Evolutionary conservation across 2,888 invertebrate species (phyloP).

Genomic region (Auanema freiburgensis): DNA sequence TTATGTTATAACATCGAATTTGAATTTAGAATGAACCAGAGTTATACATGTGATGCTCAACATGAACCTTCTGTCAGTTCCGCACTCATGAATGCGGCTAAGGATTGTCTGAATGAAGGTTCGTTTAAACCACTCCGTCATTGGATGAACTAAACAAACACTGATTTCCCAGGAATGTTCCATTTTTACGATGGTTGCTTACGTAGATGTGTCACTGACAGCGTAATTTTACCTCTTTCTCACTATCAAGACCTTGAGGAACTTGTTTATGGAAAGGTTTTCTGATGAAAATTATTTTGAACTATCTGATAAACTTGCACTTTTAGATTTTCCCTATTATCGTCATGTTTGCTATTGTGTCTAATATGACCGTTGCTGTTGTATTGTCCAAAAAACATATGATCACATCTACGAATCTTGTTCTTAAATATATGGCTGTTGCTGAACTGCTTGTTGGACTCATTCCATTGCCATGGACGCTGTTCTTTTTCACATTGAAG

Average conservation of each 20-base stretch:
- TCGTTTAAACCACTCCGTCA: too few species aligned
- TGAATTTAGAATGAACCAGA: too few species aligned
- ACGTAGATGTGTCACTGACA: conserved; percentile 24
- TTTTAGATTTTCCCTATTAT: conserved; percentile 72
- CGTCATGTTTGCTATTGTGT: conserved; percentile 82
- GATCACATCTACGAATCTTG: conserved; percentile 67
- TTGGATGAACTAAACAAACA: too few species aligned
- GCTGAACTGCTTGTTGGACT: conserved; percentile 90
- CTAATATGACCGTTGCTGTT: conserved; percentile 86
- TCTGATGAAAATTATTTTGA: background rate
- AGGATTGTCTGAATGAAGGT: too few species aligned
- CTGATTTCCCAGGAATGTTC: background rate
- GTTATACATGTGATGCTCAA: too few species aligned
- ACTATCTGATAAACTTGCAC: background rate
- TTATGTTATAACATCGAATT: too few species aligned
- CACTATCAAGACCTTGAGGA: conserved; percentile 31
- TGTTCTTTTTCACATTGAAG: conserved; percentile 66
- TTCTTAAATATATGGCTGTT: conserved; percentile 80
- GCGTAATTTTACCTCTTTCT: conserved; percentile 22
- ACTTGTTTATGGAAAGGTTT: conserved; percentile 39
- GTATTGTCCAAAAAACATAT: conserved; percentile 87
- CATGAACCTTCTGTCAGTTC: too few species aligned
- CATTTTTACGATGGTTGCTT: conserved; percentile 33
- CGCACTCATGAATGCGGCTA: too few species aligned
- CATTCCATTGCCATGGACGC: conserved; percentile 85